Base-by-base conservation (phyloP, 2,888 invertebrate species). In the Leptura quadrifasciata region DNA sequence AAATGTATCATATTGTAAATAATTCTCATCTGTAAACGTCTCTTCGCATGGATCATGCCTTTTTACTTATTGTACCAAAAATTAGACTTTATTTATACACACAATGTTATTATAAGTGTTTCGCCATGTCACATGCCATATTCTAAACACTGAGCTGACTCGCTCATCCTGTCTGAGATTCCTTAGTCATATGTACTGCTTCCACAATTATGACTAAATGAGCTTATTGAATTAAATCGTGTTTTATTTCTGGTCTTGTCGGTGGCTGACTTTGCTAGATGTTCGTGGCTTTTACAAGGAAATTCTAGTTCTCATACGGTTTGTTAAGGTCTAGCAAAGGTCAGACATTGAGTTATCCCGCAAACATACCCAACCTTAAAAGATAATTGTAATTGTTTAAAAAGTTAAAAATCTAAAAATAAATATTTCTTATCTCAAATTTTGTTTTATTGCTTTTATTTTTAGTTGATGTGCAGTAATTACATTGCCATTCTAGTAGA, bases 171-270 rank as follows among this genome's bases (percentile, higher is more conserved):
- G 80, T 87, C 85, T 84, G 84, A 85, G 85, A 86, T 85, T 87
- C 85, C 86, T 87, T 86, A 86, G 86, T 87, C 85, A 74, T 86
- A 85, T 87, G 87, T 88, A 87, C 84, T 87, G 87, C 87, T 88
- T 88, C 88, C 87, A 88, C 87, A 85, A 85, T 86, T 85, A 88
- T 86, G 87, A 88, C 87, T 88, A 88, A 87, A 88, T 87, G 88
- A 88, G 88, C 88, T 88, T 88, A 88, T 87, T 86, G 84, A 87
- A 88, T 83, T 84, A 79, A 74, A 75, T 74, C 35, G 65, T 67
- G 76, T 81, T 81, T 77, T 80, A 76, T 84, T 81, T 81, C 63
- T 72, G 47, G 18, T 58, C 24, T n/a, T n/a, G 17, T 70, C 60
- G 20, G 35, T 63, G 63, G 17, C 63, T 47, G 15, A 47, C 2